phyloP scores from a whole-genome alignment of 2,113 vertebrate genomes.

The Hystrix brachyura region DNA sequence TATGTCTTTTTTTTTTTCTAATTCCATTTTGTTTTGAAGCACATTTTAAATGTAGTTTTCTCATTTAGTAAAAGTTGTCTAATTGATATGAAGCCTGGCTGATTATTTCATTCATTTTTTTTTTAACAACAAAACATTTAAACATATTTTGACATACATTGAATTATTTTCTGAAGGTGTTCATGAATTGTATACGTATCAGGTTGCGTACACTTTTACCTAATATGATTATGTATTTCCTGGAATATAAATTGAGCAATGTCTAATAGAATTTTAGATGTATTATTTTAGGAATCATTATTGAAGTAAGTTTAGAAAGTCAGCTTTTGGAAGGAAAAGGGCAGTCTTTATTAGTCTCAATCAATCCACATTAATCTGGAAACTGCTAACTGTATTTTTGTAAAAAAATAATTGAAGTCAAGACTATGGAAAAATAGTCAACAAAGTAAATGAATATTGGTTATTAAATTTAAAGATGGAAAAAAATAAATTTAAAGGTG shows the following conservation, averaged over 20 bases:
- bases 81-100: constrained; percentile 91
- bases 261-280: constrained; percentile 49
- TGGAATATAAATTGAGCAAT: constrained; percentile 35
- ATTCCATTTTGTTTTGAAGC: constrained; percentile 91
- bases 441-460: constrained; percentile 38
- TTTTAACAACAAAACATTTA: constrained; percentile 61
- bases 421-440: constrained; percentile 37
- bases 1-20: constrained; percentile 90
- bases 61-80: constrained; percentile 93
- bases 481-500: constrained; percentile 30
- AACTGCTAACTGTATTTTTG: not conserved
- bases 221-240: constrained; percentile 40
- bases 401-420: constrained; percentile 35
- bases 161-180: constrained; percentile 42
- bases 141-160: constrained; percentile 61
- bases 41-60: constrained; percentile 92
- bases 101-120: constrained; percentile 83
- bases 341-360: not conserved
- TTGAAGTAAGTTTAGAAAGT: constrained; percentile 41
- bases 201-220: constrained; percentile 61
- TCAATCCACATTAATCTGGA: constrained; percentile 41
- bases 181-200: not conserved
- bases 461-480: constrained; percentile 32
- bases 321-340: not conserved
- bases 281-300: not conserved